Conservation (phyloP, 1,140 invertebrate genomes). For the Papilio helenus region DNA sequence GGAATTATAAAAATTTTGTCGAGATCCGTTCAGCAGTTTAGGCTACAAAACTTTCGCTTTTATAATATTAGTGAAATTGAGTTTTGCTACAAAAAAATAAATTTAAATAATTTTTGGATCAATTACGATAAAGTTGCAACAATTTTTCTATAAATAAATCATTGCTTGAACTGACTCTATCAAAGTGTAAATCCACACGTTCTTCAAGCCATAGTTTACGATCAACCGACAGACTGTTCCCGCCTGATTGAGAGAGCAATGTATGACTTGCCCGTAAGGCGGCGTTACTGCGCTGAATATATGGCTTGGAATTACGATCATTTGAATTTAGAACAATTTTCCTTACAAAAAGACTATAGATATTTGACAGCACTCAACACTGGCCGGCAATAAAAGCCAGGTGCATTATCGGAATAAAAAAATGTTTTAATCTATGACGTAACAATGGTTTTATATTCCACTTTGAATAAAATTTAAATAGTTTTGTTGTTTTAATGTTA, state of each 20-base stretch:
- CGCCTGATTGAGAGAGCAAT: conserved; percentile 42
- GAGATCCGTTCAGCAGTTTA: too few relatives aligned
- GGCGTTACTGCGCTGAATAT: not conserved
- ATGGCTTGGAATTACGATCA: conserved; percentile 30
- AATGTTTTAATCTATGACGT: conserved; percentile 9
- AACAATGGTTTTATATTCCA: not conserved
- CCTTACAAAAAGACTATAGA: not conserved
- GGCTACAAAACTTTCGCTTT: too few relatives aligned
- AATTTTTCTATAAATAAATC: conserved; percentile 33
- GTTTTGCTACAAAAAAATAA: too few relatives aligned
- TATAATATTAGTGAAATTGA: too few relatives aligned
- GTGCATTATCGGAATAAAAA: not conserved
- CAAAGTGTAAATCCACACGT: conserved; percentile 47
- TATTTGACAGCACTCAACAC: not conserved
- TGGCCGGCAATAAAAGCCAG: not conserved
- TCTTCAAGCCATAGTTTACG: conserved; percentile 43
- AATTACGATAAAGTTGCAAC: too few relatives aligned
- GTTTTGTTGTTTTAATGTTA: not conserved
- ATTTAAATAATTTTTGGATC: too few relatives aligned
- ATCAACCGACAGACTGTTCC: conserved; percentile 43
- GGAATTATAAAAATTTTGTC: too few relatives aligned
- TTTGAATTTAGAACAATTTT: conserved; percentile 9
- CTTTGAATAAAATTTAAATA: not conserved
- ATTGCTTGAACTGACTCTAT: conserved; percentile 32
- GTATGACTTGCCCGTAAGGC: conserved; percentile 39